Conservation (phyloP, 2,797 vertebrate genomes). For the Aldrovandia affinis region DNA sequence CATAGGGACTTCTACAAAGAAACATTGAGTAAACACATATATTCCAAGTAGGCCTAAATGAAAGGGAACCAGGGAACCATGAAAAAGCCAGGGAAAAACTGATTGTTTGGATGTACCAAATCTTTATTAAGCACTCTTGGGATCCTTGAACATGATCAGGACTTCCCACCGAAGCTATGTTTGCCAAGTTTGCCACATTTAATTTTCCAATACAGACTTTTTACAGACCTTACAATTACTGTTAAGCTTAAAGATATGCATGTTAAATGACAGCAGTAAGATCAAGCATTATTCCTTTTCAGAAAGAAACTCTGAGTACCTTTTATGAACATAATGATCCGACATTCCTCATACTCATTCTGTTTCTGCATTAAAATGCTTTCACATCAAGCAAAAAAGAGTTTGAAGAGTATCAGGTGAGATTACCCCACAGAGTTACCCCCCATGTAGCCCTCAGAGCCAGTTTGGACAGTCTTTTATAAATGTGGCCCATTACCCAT, state of each 20-base stretch:
- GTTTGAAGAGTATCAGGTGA: no score
- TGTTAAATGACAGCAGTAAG: no score
- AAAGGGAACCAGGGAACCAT: constrained; percentile 20
- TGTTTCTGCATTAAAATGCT: no score
- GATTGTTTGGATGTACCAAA: not conserved
- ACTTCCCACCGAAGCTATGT: not conserved
- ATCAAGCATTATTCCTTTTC: no score
- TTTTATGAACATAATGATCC: not conserved
- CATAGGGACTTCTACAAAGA: constrained; percentile 33
- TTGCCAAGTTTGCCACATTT: not conserved
- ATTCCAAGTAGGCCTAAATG: not conserved
- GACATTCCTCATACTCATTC: not conserved
- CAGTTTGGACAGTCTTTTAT: no score
- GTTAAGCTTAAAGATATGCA: no score
- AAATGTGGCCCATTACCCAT: no score
- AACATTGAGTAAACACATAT: constrained; percentile 41
- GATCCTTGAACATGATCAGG: not conserved
- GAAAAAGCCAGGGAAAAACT: constrained; percentile 2
- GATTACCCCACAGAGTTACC: no score
- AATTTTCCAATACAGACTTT: not conserved
- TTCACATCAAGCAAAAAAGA: no score
- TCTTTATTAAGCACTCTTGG: not conserved
- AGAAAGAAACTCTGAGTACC: no score
- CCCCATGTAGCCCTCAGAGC: no score
- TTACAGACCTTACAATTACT: not conserved